Percentiles rank a stretch among this genome's conserved stretches.
These are phyloP conservation scores for Rhyacophila evoluta DNA, from an alignment of 2,888 invertebrate species.

Conservation along the genomic window DNA sequence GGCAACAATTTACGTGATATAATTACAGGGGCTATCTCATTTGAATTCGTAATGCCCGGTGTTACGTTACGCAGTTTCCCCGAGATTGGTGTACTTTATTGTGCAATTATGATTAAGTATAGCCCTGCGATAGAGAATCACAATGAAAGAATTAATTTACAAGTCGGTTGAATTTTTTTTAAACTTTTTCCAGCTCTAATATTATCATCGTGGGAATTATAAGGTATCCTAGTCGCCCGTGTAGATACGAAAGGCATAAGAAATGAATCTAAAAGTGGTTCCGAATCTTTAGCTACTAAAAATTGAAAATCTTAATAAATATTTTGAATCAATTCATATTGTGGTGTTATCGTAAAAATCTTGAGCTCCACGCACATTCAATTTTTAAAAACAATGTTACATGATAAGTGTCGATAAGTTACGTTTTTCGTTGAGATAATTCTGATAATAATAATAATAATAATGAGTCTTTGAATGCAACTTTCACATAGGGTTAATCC, in stretches of 20 bases:
- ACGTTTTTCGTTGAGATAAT: too few relatives aligned
- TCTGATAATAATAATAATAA: too few relatives aligned
- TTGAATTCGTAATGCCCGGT: slow-evolving; percentile 37
- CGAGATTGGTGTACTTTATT: slow-evolving; percentile 10
- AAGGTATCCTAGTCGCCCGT: not conserved
- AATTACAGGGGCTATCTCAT: slow-evolving; percentile 39
- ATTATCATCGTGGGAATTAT: not conserved
- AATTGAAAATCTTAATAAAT: too few relatives aligned
- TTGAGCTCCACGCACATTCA: too few relatives aligned
- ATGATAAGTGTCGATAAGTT: too few relatives aligned
- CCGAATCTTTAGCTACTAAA: too few relatives aligned
- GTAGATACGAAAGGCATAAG: not conserved
- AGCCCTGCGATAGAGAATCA: not conserved
- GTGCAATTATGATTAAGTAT: slow-evolving; percentile 12
- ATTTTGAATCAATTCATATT: too few relatives aligned
- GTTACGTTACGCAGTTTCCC: not conserved
- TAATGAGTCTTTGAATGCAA: too few relatives aligned
- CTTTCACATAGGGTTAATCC: too few relatives aligned
- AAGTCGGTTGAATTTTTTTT: not conserved
- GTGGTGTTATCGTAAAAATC: too few relatives aligned
- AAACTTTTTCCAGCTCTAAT: not conserved
- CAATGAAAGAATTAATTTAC: not conserved
- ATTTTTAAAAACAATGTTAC: too few relatives aligned
- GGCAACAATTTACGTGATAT: slow-evolving; percentile 33
- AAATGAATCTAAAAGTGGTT: too few relatives aligned